A percentile compares a stretch with the other conserved stretches of the same genome.
Evolutionary conservation across 2,113 vertebrate species (phyloP).

Genomic region (Galemys pyrenaicus): DNA sequence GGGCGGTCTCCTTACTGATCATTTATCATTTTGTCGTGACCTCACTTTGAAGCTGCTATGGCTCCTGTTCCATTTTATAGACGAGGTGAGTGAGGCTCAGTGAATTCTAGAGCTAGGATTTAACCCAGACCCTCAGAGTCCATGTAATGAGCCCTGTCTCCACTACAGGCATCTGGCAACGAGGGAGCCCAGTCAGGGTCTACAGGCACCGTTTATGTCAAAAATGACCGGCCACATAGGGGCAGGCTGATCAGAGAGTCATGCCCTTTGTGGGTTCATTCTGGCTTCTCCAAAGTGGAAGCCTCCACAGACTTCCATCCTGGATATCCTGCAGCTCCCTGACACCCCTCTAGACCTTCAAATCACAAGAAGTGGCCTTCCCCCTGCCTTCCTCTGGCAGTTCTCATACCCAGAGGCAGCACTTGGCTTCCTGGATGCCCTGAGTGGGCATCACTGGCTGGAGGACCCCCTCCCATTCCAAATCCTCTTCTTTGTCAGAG

Average conservation of each 20-base stretch:
- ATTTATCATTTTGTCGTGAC: background rate
- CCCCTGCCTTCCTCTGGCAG: background rate
- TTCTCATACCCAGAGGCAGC: background rate
- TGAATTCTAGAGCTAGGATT: conserved; percentile 24
- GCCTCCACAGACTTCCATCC: background rate
- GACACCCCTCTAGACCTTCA: background rate
- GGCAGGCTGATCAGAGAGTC: background rate
- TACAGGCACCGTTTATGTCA: background rate
- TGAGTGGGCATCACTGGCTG: background rate
- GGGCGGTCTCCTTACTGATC: background rate
- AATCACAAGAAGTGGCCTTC: background rate
- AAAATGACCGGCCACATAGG: background rate
- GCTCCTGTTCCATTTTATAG: background rate
- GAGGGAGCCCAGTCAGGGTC: background rate
- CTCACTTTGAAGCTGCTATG: background rate
- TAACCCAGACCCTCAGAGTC: background rate
- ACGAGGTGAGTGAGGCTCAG: background rate
- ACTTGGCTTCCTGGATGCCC: background rate
- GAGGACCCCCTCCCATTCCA: background rate
- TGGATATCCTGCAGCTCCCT: background rate
- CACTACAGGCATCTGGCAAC: background rate
- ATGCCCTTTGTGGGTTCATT: background rate
- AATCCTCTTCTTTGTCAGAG: background rate
- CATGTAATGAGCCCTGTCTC: background rate
- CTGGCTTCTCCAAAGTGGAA: background rate